These are phyloP conservation scores for Thamnophis elegans DNA, from an alignment of 2,797 vertebrate genomes.

Conservation along the genomic window DNA sequence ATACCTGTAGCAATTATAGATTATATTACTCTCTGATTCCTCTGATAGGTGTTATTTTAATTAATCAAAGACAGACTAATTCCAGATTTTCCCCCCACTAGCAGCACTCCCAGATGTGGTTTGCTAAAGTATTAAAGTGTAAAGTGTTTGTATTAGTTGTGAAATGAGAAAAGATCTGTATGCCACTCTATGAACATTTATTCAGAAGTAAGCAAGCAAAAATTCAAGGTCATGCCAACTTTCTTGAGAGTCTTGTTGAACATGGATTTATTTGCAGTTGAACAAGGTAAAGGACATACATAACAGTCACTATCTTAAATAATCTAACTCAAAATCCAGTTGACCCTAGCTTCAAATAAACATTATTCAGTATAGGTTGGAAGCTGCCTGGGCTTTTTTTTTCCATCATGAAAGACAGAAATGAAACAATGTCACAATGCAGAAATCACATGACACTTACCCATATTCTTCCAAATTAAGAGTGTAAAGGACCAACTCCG, in stretches of 20 bases:
- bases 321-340: neutral
- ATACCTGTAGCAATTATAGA: neutral
- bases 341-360: neutral
- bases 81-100: neutral
- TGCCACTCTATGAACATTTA: neutral
- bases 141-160: neutral
- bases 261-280: neutral
- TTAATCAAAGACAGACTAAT: neutral
- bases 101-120: neutral
- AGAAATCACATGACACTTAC: conserved; percentile 69
- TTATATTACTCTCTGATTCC: neutral
- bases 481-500: conserved; percentile 91
- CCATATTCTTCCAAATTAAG: conserved; percentile 87
- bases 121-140: neutral
- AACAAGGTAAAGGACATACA: neutral
- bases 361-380: neutral
- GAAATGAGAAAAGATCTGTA: neutral
- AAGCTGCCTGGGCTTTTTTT: neutral
- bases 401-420: neutral
- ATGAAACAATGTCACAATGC: neutral
- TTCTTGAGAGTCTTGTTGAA: neutral
- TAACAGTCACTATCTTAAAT: neutral
- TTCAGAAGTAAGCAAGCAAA: neutral
- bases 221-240: neutral
- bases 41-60: neutral